Base-by-base conservation (phyloP, 1,140 invertebrate genomes). In the Bombus confusus region DNA sequence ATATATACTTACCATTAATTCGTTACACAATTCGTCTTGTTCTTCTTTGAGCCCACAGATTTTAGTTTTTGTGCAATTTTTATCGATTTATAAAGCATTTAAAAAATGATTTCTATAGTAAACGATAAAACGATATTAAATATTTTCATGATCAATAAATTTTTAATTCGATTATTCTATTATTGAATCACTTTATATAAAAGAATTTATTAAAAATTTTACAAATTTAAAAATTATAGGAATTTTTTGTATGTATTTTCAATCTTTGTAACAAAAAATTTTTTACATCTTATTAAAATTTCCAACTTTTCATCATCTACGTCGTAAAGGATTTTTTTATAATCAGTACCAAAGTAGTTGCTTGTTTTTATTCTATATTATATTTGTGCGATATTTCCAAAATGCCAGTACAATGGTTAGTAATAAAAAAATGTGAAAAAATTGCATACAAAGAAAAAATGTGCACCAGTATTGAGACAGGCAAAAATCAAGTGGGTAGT, bases 341-440 rank as follows among this genome's bases (percentile, higher is more conserved):
- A 66, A 86, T 88, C 39, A 78, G 34, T 83, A 89, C 68, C 37
- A 85, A 52, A 73, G 1, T 78, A 34, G 28, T 81, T 84, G 28
- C n/a, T 75, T 41, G 52, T 86, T 77, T 85, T 81, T 80, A 76
- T 83, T 90, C 80, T 90, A 89, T 90, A 91, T 85, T 92, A 93
- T 92, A 93, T 94, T 94, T 94, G 91, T 93, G 92, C 91, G 91
- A 93, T 93, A 91, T 91, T 93, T 89, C 87, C 90, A 93, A 93
- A 93, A 93, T 92, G 87, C 88, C 86, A 90, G 91, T 94, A 92
- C 91, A 92, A 91, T 92, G 72, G 87, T 90, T 91, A 89, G 87
- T 88, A 86, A 93, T 88, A 89, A 89, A 91, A 90, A 90, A 88
- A 87, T 71, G 80, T 87, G 81, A 91, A 90, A 93, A 92, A 90